Evolutionary conservation across 1,140 invertebrate genomes (phyloP).

Genomic region (Delia radicum): DNA sequence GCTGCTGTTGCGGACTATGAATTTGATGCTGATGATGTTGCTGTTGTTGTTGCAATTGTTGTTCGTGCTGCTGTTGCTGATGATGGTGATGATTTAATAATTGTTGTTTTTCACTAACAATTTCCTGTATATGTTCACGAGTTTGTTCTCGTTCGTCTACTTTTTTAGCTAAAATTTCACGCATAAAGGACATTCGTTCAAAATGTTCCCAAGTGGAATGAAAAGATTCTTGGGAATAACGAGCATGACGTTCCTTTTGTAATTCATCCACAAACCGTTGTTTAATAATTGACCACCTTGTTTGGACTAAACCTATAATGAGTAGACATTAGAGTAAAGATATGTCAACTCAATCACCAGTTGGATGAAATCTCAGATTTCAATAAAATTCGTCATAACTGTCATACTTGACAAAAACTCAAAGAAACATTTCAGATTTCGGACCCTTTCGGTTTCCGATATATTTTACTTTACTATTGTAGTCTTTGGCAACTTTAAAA

Average conservation of each 20-base stretch:
- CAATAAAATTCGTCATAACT: no score
- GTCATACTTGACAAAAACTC: no score
- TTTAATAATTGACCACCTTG: conserved; percentile 52
- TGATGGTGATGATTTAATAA: conserved; percentile 32
- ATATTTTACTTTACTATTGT: no score
- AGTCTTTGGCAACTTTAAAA: no score
- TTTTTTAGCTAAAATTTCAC: conserved; percentile 45
- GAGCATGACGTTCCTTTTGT: conserved; percentile 49
- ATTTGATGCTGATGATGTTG: conserved; percentile 24
- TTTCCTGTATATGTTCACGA: conserved; percentile 51
- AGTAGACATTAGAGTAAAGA: no score
- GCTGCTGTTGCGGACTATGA: conserved; percentile 28
- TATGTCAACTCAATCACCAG: no score
- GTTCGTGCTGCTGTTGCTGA: conserved; percentile 33
- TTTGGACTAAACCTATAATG: conserved; percentile 46
- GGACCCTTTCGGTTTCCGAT: no score
- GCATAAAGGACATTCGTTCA: conserved; percentile 52
- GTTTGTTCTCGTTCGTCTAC: conserved; percentile 51
- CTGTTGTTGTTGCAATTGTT: conserved; percentile 15
- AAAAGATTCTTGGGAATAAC: conserved; percentile 43
- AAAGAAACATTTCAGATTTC: no score
- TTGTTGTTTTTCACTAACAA: conserved; percentile 49
- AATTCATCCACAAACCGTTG: conserved; percentile 51
- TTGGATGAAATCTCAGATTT: no score
- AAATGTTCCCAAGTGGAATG: conserved; percentile 53